Evolutionary conservation across 64 coral and sea anemone species (phyloP).

Genomic region (Porites lutea): DNA sequence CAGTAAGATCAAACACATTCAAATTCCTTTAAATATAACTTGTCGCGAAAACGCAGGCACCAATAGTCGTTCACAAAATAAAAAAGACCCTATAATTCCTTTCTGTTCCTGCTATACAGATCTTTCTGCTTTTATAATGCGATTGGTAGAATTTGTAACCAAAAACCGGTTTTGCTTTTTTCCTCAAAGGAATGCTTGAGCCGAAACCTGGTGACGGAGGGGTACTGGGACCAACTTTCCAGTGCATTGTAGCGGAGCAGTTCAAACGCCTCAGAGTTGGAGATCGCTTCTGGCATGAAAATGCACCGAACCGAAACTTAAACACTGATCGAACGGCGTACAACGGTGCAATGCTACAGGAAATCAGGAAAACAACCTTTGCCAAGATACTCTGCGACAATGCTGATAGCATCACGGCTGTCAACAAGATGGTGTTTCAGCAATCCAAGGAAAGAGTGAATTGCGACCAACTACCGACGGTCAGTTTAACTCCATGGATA

Average conservation of each 20-base stretch:
- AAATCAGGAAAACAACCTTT: slow-evolving; percentile 6
- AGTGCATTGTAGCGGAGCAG: slow-evolving; percentile 55
- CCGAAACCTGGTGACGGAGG: background rate
- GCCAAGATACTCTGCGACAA: slow-evolving; percentile 54
- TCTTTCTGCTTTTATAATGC: background rate
- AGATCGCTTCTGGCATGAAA: slow-evolving; percentile 72
- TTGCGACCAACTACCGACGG: background rate
- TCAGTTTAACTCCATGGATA: slow-evolving; percentile 7
- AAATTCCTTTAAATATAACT: too few relatives aligned
- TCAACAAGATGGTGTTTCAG: background rate
- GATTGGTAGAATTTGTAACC: too few relatives aligned
- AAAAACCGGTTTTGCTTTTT: background rate
- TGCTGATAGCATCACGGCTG: background rate
- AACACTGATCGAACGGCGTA: slow-evolving; percentile 2
- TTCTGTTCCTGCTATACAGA: too few relatives aligned
- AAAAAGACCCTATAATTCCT: too few relatives aligned
- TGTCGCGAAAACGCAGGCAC: too few relatives aligned
- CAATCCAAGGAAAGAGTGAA: background rate
- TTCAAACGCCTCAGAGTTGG: slow-evolving; percentile 45
- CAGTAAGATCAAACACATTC: too few relatives aligned
- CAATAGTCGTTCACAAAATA: too few relatives aligned
- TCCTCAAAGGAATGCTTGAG: background rate
- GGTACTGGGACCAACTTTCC: slow-evolving; percentile 46
- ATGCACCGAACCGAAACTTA: background rate
- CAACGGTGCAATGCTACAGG: background rate